These are phyloP conservation scores for Drosophila anomalipes DNA, from an alignment of 2,888 invertebrate genomes.

Conservation along the genomic window DNA sequence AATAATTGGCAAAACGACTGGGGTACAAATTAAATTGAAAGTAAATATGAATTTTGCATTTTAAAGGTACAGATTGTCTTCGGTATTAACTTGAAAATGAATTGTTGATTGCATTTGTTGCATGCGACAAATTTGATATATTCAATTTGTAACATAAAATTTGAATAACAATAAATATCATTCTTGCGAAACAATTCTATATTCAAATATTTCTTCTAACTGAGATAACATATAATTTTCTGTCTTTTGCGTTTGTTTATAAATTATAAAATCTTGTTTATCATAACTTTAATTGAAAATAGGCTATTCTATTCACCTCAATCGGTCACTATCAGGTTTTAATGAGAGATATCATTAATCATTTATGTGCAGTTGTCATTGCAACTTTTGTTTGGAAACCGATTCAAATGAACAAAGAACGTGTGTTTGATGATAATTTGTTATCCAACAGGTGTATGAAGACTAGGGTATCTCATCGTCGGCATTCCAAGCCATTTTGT, in stretches of 20 bases:
- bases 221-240: not conserved
- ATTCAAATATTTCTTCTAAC: not conserved
- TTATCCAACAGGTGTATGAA: not conserved
- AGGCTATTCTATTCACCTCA: fast-evolving
- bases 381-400: too few species aligned
- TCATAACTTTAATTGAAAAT: too few species aligned
- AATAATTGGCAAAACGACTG: not conserved
- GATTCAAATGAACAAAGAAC: too few species aligned
- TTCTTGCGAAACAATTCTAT: too few species aligned
- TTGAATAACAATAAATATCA: not conserved
- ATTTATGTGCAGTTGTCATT: too few species aligned
- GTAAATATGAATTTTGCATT: not conserved
- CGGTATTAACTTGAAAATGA: not conserved
- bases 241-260: not conserved
- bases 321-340: too few species aligned
- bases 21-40: not conserved
- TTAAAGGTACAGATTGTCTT: not conserved
- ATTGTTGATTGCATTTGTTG: not conserved
- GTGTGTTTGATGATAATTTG: not conserved
- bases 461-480: not conserved
- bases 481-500: not conserved
- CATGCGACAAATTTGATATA: not conserved
- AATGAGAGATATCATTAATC: too few species aligned
- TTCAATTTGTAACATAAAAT: not conserved
- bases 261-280: not conserved